Base-by-base conservation (phyloP, 2,113 vertebrate genomes). In the Oryzias woworae region DNA sequence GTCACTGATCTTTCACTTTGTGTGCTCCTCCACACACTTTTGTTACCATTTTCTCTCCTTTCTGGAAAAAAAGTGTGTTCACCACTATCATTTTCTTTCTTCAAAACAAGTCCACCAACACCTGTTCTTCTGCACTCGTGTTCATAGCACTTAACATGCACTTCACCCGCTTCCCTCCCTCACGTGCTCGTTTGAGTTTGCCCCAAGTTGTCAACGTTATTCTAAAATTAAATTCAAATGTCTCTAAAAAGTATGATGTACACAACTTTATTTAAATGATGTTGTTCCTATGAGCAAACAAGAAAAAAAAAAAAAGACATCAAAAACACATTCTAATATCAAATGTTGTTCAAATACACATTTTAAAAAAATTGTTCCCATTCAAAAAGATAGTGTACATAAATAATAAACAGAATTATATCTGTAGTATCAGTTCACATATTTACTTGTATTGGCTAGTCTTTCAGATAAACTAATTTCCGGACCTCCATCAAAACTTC, bases 381-480 rank as follows among this genome's bases (percentile, higher is more conserved):
- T 50, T 73, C 14, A 67, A 77, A 82, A 59, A 65, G 73, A 60
- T 77, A 75, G 69, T 57, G 66, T 63, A 66, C 56, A 87, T 87
- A 86, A 90, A 90, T 83, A 84, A 50, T 59, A 76, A 59, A 61
- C 80, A 69, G 52, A 70, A 72, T 80, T 65, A 66, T 46, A 62
- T 62, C 43, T 26, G 31, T 36, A 71, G 51, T 56, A 69, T 75
- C 80, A 62, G 70, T 79, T 71, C 26, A 18, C 67, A 77, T 43
- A 24, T 75, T 67, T 77, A 75, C 53, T 73, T 69, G 42, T 66
- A 66, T 54, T 71, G 53, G 66, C 65, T 41, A 80, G 66, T 72
- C 26, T 58, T 23, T 73, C 51, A 26, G 62, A 53, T 60, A 49
- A 14, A 56, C 63, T 54, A 14, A 46, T 43, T 51, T 68, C 46